Evolutionary conservation across 2,113 vertebrate genomes (phyloP).

Genomic region (Chitala chitala): DNA sequence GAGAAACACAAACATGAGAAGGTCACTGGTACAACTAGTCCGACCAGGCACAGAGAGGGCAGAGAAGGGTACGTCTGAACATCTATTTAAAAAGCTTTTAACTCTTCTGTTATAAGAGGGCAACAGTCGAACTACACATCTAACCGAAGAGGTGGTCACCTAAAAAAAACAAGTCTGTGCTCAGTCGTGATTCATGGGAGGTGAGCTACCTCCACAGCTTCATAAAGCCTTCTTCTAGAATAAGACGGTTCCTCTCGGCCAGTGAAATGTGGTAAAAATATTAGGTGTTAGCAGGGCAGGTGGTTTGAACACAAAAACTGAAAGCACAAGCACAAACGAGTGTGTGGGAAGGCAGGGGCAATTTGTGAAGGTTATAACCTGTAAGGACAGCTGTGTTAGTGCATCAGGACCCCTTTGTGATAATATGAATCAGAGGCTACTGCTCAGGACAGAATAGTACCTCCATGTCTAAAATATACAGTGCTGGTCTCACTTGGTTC

Average conservation of each 20-base stretch:
- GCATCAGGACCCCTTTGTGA: neutral
- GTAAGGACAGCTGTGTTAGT: slow-evolving; percentile 13
- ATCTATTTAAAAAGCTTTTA: neutral
- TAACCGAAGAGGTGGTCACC: neutral
- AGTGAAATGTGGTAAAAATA: neutral
- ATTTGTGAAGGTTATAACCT: neutral
- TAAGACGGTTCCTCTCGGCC: neutral
- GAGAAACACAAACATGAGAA: neutral
- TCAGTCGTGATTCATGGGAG: neutral
- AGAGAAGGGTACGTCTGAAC: neutral
- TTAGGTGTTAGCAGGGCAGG: slow-evolving; percentile 3
- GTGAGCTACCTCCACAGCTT: too few species aligned
- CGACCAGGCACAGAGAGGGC: neutral
- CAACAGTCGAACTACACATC: neutral
- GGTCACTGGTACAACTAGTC: too few species aligned
- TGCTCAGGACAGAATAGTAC: too few species aligned
- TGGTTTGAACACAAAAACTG: neutral
- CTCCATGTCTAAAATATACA: neutral
- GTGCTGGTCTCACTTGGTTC: too few species aligned
- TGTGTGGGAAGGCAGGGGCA: neutral
- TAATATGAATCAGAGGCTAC: neutral
- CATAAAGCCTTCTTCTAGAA: neutral
- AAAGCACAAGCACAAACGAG: neutral
- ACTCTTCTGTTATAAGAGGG: neutral
- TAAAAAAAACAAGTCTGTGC: neutral